Conservation (phyloP, 2,797 vertebrate genomes). For the Florisuga fusca region DNA sequence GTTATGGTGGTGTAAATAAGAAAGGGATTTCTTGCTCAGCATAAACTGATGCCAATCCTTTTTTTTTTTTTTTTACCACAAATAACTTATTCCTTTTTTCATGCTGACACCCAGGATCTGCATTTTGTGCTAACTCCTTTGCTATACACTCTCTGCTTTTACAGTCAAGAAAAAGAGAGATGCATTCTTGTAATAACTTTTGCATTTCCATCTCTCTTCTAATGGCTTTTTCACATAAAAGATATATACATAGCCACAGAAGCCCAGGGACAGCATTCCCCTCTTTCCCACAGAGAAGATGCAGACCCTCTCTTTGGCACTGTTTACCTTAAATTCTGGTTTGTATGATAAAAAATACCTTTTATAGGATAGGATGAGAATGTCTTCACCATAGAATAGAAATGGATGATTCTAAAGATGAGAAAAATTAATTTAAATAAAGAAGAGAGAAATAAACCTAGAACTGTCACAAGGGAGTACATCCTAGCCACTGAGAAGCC, state of each 20-base stretch:
- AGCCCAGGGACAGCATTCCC: background rate
- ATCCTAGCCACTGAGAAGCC: accelerated
- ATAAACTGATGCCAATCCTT: background rate
- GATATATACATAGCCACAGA: background rate
- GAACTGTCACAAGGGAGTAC: background rate
- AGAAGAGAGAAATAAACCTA: background rate
- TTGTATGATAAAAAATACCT: background rate
- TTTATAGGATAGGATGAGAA: background rate
- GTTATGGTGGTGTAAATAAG: background rate
- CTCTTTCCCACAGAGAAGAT: background rate
- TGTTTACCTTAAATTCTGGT: background rate
- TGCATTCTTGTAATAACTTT: background rate
- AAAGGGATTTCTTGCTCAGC: background rate
- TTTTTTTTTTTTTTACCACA: background rate
- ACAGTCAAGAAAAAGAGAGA: background rate
- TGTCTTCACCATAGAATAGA: background rate
- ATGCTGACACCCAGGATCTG: background rate
- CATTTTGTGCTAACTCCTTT: background rate
- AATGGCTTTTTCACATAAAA: background rate
- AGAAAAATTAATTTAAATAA: background rate
- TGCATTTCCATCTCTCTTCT: background rate
- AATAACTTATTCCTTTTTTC: background rate
- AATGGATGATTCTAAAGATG: background rate
- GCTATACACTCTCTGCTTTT: background rate
- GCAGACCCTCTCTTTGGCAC: background rate